phyloP scores from a whole-genome alignment of 2,888 invertebrate species.

The Syrphus vitripennis region DNA sequence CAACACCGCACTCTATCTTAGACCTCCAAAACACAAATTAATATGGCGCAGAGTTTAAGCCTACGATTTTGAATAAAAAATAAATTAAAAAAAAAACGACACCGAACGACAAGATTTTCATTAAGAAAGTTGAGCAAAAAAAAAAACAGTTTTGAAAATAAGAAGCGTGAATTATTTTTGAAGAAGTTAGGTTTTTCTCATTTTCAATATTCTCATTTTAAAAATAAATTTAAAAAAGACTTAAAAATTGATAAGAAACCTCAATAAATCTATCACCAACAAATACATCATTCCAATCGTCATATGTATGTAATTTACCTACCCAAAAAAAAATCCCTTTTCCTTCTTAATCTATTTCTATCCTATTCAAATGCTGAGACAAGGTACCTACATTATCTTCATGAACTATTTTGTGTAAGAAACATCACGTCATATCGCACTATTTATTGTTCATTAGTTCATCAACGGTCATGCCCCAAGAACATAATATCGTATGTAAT shows the following conservation, averaged over 20 bases:
- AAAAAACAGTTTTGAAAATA: too few relatives aligned
- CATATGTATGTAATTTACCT: neutral
- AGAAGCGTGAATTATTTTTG: too few relatives aligned
- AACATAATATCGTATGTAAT: slow-evolving; percentile 53
- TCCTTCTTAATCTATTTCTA: neutral
- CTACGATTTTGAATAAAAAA: too few relatives aligned
- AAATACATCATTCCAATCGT: neutral
- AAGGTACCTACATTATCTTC: neutral
- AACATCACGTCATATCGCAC: slow-evolving; percentile 49
- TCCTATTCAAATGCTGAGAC: neutral
- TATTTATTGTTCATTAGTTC: slow-evolving; percentile 65
- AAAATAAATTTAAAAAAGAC: neutral
- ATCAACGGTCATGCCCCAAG: slow-evolving; percentile 50
- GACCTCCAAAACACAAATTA: too few relatives aligned
- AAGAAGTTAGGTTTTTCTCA: too few relatives aligned
- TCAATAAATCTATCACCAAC: neutral
- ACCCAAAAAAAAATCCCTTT: neutral
- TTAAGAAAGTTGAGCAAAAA: too few relatives aligned
- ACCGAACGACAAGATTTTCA: too few relatives aligned
- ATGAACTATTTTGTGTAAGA: neutral
- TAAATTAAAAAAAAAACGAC: too few relatives aligned
- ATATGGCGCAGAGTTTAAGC: too few relatives aligned
- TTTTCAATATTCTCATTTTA: too few relatives aligned
- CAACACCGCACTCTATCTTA: too few relatives aligned
- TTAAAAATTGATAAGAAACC: neutral